These are phyloP conservation scores for Eubasilissa regina DNA, from an alignment of 1,140 invertebrate species.

Conservation along the genomic window DNA sequence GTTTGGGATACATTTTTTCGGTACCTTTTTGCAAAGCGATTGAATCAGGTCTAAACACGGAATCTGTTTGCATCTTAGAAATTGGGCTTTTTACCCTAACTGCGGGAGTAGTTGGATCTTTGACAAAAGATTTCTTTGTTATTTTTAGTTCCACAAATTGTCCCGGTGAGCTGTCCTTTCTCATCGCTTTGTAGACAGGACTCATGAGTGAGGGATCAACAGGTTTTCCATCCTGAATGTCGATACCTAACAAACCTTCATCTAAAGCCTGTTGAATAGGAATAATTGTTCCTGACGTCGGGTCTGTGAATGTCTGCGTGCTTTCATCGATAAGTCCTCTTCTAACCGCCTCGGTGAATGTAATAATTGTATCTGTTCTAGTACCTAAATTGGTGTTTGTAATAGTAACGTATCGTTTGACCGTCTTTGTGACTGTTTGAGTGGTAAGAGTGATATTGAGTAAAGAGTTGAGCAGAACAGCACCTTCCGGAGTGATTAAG, in stretches of 20 bases:
- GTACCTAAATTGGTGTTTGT: conserved; percentile 76
- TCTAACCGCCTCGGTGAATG: conserved; percentile 83
- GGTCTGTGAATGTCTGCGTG: conserved; percentile 85
- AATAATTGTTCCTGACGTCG: conserved; percentile 81
- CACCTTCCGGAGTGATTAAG: conserved; percentile 89
- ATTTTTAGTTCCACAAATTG: conserved; percentile 71
- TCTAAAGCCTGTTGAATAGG: conserved; percentile 88
- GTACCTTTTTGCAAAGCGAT: conserved; percentile 60
- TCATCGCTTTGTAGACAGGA: conserved; percentile 59
- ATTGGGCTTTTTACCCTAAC: conserved; percentile 65
- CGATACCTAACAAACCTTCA: conserved; percentile 78
- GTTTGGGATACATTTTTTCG: conserved; percentile 61
- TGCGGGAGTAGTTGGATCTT: conserved; percentile 63
- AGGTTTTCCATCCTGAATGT: conserved; percentile 69
- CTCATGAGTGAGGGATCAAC: conserved; percentile 1
- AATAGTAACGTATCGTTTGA: conserved; percentile 85
- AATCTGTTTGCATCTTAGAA: conserved; percentile 63
- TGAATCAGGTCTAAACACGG: conserved; percentile 65
- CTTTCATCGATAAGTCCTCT: conserved; percentile 87
- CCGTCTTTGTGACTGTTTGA: conserved; percentile 86
- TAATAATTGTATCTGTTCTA: conserved; percentile 77
- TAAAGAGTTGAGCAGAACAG: conserved; percentile 85
- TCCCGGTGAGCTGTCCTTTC: conserved; percentile 67
- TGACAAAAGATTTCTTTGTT: conserved; percentile 72
- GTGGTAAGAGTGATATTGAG: conserved; percentile 89